A percentile compares a stretch with the other conserved stretches of the same genome.
phyloP scores from a whole-genome alignment of 2,113 vertebrate species.

The Halcyon malimbica region DNA sequence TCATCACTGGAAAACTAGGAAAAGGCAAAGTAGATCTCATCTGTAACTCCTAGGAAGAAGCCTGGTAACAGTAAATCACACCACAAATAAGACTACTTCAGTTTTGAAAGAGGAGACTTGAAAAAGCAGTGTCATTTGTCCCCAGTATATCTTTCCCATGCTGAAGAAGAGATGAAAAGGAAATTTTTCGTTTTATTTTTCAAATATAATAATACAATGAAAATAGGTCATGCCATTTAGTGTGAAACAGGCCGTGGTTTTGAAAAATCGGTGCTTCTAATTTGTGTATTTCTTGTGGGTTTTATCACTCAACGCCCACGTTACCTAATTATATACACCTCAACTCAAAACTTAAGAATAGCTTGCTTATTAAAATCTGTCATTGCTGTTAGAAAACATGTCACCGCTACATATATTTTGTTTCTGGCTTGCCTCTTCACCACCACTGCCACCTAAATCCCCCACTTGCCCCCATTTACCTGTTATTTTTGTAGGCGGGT shows the following conservation, averaged over 20 bases:
- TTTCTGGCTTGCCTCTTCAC: neutral
- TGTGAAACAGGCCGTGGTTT: neutral
- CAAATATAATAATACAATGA: neutral
- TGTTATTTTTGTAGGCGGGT: neutral
- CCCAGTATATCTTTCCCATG: neutral
- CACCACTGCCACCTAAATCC: neutral
- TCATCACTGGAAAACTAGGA: neutral
- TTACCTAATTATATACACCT: conserved; percentile 59
- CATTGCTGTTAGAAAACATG: conserved; percentile 44
- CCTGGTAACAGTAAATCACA: neutral
- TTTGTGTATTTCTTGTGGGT: conserved; percentile 54
- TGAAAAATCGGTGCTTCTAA: neutral
- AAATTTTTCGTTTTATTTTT: neutral
- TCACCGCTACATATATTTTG: neutral
- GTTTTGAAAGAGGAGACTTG: neutral
- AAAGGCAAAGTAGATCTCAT: neutral
- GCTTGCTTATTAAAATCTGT: conserved; percentile 54
- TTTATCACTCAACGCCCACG: conserved; percentile 42
- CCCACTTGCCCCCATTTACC: neutral
- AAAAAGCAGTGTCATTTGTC: neutral
- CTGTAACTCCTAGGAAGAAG: neutral
- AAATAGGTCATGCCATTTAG: conserved; percentile 12
- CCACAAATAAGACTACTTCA: neutral
- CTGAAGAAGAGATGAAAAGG: conserved; percentile 1
- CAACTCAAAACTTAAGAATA: conserved; percentile 41